Evolutionary conservation across 2,888 invertebrate species (phyloP), one percentile per base, ranked within the genome.

Genomic region (Agriopis aurantiaria): DNA sequence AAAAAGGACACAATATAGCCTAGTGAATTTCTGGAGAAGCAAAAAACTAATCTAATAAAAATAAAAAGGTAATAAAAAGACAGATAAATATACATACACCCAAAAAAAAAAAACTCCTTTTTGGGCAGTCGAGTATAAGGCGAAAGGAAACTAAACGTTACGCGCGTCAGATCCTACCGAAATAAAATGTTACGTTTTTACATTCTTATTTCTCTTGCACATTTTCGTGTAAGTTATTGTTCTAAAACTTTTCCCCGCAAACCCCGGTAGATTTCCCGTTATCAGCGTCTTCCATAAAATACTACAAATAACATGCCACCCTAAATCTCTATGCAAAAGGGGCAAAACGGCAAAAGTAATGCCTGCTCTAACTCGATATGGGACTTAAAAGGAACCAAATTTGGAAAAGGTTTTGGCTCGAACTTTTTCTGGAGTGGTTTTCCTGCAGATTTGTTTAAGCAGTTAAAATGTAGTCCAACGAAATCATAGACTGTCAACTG

Each of bases 291-390:
- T 23, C 61, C 65, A 65, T 61, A 65, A 65, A 69, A 69, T 62
- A 62, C 69, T 69, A 65, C 69, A 69, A 62, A 69, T 69, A 69
- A 51, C 61, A 57, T 65, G 69, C 52, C 69, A 65, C 14, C 61
- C 53, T 69, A 65, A 69, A 57, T 69, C 65, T 69, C 45, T 53
- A 23, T 45, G 41, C 48, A 46, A 61, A 62, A 69, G 17, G 58
- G 57, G 53, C n/a, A 58, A 46, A 57, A 58, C 53, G 57, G 53
- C 10, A 58, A 46, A 57, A 58, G 59, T 61, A 49, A 69, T 41
- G 69, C 51, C 46, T 62, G 76, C 65, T 65, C 67, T 64, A 69
- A 70, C 67, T 67, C 70, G 76, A 76, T 76, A 74, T 55, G 67
- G 60, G 68, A 67, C 62, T 73, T 73, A 72, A 67, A 52, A 64